Evolutionary conservation across 2,888 invertebrate species (phyloP), one percentile per base, ranked within the genome.

Genomic region (Ophonus ardosiacus): DNA sequence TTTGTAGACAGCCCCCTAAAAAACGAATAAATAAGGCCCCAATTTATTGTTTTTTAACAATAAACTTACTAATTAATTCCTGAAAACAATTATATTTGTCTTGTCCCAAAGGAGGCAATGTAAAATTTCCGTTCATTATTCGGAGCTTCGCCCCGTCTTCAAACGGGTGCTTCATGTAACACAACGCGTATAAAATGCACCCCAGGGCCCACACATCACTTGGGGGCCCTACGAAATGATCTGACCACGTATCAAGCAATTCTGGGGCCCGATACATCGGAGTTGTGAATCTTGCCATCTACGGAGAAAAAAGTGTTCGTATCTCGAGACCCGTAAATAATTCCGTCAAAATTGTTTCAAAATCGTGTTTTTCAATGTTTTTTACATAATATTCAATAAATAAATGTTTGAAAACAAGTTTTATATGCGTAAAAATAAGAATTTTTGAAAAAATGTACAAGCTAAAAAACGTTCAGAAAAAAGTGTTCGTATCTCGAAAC

Each of bases 191-290:
- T 13, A 99, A 92, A 87, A 99, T 95, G 91, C 99, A 99, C 7
- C 99, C 99, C 13, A 99, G 92, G 0, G 99, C 99, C 99, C 99
- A 99, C 56, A 98, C 93, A 92, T 99, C 99, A 0, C 96, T 95
- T 63, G 96, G 95, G 87, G 96, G 94, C 84, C 98, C 98, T 87
- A 99, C 98, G 86, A 96, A 96, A 90, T 96, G 96, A 90, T 99
- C 98, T 89, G 96, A 97, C 97, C 99, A 99, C 4, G 98, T 97
- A 90, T 99, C 99, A 86, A 99, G 93, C 96, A 99, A 98, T 93
- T 99, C 99, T 40, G 99, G 99, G 0, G 99, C 97, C 90, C 99
- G 94, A 91, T 99, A 99, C 99, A 97, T 97, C 0, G 97, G 97
- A 8, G 97, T 97, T 21, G 97, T 97, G 88, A 94, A 95, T 89